Evolutionary conservation across 2,797 vertebrate species (phyloP).

Genomic region (Lagocephalus sceleratus): DNA sequence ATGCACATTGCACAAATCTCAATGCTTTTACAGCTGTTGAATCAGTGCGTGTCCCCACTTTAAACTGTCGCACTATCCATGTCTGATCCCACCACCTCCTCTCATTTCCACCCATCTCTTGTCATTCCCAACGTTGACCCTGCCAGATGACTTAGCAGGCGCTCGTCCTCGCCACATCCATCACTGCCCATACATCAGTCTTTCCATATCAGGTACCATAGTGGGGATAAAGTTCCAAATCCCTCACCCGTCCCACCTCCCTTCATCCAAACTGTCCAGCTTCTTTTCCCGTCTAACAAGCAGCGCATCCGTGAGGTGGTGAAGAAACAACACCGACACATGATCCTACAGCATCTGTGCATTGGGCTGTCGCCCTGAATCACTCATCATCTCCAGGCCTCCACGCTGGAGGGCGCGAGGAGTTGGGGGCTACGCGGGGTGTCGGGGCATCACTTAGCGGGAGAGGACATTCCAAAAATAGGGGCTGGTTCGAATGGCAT

Average conservation of each 20-base stretch:
- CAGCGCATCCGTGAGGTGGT: slow-evolving; percentile 63
- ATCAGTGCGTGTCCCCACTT: slow-evolving; percentile 53
- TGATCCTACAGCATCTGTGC: slow-evolving; percentile 75
- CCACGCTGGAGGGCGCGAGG: slow-evolving; percentile 14
- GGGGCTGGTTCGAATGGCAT: slow-evolving; percentile 27
- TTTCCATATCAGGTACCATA: slow-evolving; percentile 60
- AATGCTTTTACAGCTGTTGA: slow-evolving; percentile 7
- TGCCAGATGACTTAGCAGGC: slow-evolving; percentile 54
- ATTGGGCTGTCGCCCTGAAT: slow-evolving; percentile 65
- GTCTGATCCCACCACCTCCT: slow-evolving; percentile 12
- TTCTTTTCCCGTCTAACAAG: slow-evolving; percentile 69
- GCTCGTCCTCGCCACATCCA: slow-evolving; percentile 50
- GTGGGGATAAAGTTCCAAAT: slow-evolving; percentile 68
- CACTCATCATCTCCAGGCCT: slow-evolving; percentile 53
- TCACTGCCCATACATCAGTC: slow-evolving; percentile 59
- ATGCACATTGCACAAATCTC: too few species aligned
- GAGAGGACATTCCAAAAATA: slow-evolving; percentile 58
- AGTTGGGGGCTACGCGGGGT: slow-evolving; percentile 2
- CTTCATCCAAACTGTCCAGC: slow-evolving; percentile 46
- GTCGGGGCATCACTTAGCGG: slow-evolving; percentile 57
- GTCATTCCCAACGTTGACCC: slow-evolving; percentile 31
- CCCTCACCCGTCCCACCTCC: slow-evolving; percentile 40
- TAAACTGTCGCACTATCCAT: slow-evolving; percentile 17
- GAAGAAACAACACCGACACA: slow-evolving; percentile 72
- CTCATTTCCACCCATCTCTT: slow-evolving; percentile 34